These are phyloP conservation scores for Cephus spinipes DNA, from an alignment of 2,888 invertebrate genomes.

Conservation along the genomic window DNA sequence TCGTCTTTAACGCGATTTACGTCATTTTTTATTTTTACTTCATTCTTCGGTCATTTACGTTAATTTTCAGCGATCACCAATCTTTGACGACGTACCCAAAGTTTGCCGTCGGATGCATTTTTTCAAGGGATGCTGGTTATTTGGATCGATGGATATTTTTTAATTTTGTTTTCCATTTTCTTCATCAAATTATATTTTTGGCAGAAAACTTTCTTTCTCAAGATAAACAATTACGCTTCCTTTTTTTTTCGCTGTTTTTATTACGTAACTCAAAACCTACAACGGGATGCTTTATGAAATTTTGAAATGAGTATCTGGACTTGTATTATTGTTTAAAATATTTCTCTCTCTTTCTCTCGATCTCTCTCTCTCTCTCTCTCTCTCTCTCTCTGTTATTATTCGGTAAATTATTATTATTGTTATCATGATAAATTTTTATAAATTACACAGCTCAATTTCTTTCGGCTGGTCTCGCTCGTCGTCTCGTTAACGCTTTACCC, in stretches of 20 bases:
- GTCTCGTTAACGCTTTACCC: constrained; percentile 17
- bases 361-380: too few relatives aligned
- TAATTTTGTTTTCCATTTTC: not conserved
- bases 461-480: not conserved
- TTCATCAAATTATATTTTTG: not conserved
- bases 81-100: too few relatives aligned
- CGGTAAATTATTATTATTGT: not conserved
- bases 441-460: not conserved
- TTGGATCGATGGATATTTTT: not conserved
- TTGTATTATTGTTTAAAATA: not conserved
- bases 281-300: not conserved
- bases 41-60: too few relatives aligned
- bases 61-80: not conserved
- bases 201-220: not conserved
- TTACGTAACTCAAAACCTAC: too few relatives aligned
- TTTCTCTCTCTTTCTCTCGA: too few relatives aligned
- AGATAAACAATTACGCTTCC: not conserved
- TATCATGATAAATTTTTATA: not conserved
- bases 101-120: not conserved
- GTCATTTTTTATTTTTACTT: not conserved
- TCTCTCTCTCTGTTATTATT: not conserved
- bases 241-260: not conserved
- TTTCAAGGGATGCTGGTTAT: not conserved
- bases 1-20: constrained; percentile 6
- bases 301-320: not conserved